phyloP scores from a whole-genome alignment of 2,888 invertebrate genomes.

The Sinopyrophorus schimmeli region DNA sequence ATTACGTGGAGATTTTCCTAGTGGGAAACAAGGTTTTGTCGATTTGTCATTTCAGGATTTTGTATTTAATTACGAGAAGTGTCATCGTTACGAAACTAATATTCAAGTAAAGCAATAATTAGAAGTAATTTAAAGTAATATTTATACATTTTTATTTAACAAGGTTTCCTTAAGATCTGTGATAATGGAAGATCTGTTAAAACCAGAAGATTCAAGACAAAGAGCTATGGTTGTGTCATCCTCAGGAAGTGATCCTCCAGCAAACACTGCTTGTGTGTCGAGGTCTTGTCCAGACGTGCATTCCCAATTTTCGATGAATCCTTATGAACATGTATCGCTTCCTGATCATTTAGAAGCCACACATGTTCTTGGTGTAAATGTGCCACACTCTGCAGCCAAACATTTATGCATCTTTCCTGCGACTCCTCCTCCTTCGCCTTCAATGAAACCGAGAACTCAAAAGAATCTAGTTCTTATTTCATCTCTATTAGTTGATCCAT shows the following conservation, averaged over 20 bases:
- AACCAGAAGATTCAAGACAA: slow-evolving; percentile 76
- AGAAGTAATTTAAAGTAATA: no score
- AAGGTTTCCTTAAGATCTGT: slow-evolving; percentile 83
- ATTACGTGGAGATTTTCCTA: slow-evolving; percentile 70
- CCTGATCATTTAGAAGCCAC: slow-evolving; percentile 64
- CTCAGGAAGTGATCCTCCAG: slow-evolving; percentile 52
- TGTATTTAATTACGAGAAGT: slow-evolving; percentile 71
- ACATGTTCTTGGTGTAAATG: slow-evolving; percentile 54
- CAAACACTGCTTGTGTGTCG: slow-evolving; percentile 64
- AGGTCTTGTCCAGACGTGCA: slow-evolving; percentile 80
- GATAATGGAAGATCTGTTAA: slow-evolving; percentile 87
- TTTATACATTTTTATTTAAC: not conserved
- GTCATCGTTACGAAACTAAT: slow-evolving; percentile 69
- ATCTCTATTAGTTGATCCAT: slow-evolving; percentile 68
- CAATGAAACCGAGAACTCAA: slow-evolving; percentile 58
- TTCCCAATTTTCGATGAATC: slow-evolving; percentile 41
- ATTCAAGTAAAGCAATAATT: no score
- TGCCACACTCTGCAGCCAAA: not conserved
- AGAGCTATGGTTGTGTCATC: slow-evolving; percentile 83
- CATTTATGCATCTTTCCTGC: slow-evolving; percentile 54
- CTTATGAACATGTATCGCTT: slow-evolving; percentile 56
- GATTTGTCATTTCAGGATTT: slow-evolving; percentile 85
- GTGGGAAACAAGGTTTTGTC: slow-evolving; percentile 77
- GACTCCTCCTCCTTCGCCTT: slow-evolving; percentile 69
- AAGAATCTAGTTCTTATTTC: slow-evolving; percentile 77